phyloP scores from a whole-genome alignment of 2,888 invertebrate genomes.

The Chirona hameri region DNA sequence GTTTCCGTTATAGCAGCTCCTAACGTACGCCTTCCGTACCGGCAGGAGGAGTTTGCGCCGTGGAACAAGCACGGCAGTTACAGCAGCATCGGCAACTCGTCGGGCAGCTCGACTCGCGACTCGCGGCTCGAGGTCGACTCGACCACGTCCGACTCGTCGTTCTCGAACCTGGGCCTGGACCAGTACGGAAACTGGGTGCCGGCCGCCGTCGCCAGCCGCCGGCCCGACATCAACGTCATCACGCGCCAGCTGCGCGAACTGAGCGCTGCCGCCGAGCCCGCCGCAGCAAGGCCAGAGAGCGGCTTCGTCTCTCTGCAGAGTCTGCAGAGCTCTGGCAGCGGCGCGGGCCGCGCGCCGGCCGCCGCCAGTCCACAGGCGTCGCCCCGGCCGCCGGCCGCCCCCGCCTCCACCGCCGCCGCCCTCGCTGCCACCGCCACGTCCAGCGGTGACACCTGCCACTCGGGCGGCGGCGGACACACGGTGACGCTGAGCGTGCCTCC shows the following conservation, averaged over 20 bases:
- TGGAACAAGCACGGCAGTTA: slow-evolving; percentile 25
- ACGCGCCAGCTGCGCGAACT: slow-evolving; percentile 24
- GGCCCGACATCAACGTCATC: slow-evolving; percentile 25
- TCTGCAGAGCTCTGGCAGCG: background rate
- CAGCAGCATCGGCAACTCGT: slow-evolving; percentile 28
- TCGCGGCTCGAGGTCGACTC: slow-evolving; percentile 24
- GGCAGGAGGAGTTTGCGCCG: slow-evolving; percentile 2
- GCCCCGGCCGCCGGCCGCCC: too few relatives aligned
- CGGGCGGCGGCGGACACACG: background rate
- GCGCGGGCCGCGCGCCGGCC: slow-evolving; percentile 2
- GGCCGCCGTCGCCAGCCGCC: background rate
- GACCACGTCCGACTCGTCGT: slow-evolving; percentile 26
- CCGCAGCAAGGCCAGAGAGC: background rate
- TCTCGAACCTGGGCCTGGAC: slow-evolving; percentile 13
- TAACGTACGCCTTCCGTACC: background rate
- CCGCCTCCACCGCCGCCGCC: too few relatives aligned
- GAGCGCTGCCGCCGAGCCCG: background rate
- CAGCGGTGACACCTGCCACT: too few relatives aligned
- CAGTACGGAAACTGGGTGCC: slow-evolving; percentile 26
- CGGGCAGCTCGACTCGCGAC: slow-evolving; percentile 25
- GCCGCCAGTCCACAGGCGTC: background rate
- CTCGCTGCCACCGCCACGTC: too few relatives aligned
- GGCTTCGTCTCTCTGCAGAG: slow-evolving; percentile 23
- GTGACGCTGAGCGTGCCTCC: slow-evolving; percentile 30
- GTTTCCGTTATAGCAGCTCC: too few relatives aligned